phyloP scores from a whole-genome alignment of 2,113 vertebrate species.

The Catharus bicknelli region DNA sequence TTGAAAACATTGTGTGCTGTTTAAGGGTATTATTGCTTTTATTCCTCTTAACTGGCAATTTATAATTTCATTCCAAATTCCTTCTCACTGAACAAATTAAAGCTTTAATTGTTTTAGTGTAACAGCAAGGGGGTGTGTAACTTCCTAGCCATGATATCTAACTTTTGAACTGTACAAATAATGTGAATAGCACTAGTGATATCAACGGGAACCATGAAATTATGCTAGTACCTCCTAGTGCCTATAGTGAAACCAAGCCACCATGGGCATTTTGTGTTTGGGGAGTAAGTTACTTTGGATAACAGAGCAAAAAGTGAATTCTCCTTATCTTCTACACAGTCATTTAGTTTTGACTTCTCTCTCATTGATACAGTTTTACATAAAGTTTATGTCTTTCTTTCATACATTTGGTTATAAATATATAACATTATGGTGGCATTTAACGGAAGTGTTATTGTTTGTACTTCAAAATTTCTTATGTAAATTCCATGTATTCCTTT shows the following conservation, averaged over 20 bases:
- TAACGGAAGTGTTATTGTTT: neutral
- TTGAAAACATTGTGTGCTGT: neutral
- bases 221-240: neutral
- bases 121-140: neutral
- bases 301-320: neutral
- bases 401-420: neutral
- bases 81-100: neutral
- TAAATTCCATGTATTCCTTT: neutral
- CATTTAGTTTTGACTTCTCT: neutral
- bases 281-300: neutral
- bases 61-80: neutral
- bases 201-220: neutral
- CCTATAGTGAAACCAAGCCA: neutral
- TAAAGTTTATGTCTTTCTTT: neutral
- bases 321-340: neutral
- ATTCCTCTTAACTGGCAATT: neutral
- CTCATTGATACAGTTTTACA: neutral
- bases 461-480: neutral
- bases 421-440: neutral
- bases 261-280: neutral
- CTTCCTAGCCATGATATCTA: neutral
- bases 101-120: neutral
- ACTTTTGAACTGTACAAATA: neutral
- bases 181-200: neutral
- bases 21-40: neutral